Percentiles rank a stretch among this genome's conserved stretches.
phyloP scores from a whole-genome alignment of 2,113 vertebrate species.

The Oostethus manadensis region DNA sequence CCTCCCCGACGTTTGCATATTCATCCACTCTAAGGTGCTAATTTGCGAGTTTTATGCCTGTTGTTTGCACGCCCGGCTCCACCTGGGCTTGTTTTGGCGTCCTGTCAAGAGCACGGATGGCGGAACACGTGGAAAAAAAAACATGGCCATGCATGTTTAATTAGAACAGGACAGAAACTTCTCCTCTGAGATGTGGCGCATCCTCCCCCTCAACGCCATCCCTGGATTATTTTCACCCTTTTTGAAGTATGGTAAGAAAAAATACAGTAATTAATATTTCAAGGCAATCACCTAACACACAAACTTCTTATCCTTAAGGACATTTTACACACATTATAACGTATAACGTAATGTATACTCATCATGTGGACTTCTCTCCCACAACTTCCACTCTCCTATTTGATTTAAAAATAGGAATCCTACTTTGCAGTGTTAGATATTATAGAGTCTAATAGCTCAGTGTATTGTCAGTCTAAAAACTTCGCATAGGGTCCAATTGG shows the following conservation, averaged over 20 bases:
- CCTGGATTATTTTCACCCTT: constrained; percentile 82
- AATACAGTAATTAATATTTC: constrained; percentile 87
- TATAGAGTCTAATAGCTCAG: too few species aligned
- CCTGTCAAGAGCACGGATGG: constrained; percentile 92
- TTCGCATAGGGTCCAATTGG: too few species aligned
- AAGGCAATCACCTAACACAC: constrained; percentile 56
- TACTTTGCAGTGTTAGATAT: too few species aligned
- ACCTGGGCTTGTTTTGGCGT: constrained; percentile 93
- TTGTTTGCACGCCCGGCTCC: constrained; percentile 89
- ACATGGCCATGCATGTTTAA: constrained; percentile 95
- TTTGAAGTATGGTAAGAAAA: constrained; percentile 79
- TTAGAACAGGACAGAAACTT: constrained; percentile 81
- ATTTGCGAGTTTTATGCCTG: constrained; percentile 88
- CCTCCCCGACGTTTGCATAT: constrained; percentile 74
- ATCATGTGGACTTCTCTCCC: too few species aligned
- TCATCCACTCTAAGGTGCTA: constrained; percentile 88
- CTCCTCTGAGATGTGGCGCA: constrained; percentile 79
- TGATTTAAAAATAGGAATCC: too few species aligned
- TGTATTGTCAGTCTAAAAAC: too few species aligned
- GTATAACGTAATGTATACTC: neutral
- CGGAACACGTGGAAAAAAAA: constrained; percentile 80
- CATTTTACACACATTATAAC: neutral
- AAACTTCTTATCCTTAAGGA: constrained; percentile 2
- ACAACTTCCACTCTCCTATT: too few species aligned
- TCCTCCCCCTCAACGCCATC: constrained; percentile 65